Conservation (phyloP, 2,888 invertebrate species). For the Cyclophora albipunctata region DNA sequence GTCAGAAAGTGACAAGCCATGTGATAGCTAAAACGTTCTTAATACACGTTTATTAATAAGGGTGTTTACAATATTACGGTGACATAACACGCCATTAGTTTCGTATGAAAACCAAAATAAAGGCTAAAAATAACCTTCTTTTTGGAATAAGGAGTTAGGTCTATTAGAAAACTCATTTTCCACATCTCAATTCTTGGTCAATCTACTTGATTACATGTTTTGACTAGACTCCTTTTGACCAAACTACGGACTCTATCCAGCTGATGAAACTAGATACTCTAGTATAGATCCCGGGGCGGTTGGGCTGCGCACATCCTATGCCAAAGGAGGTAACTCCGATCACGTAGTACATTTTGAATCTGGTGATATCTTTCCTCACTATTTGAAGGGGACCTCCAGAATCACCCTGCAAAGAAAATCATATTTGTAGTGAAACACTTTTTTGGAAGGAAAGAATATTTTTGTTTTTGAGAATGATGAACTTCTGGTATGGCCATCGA, state of each 20-base stretch:
- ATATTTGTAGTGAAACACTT: neutral
- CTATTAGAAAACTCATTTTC: no score
- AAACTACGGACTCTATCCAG: constrained; percentile 54
- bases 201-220: no score
- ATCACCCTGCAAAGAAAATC: constrained; percentile 73
- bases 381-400: constrained; percentile 81
- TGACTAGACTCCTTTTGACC: constrained; percentile 18
- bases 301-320: constrained; percentile 38
- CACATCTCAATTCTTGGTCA: no score
- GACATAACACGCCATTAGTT: no score
- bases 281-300: constrained; percentile 47
- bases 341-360: constrained; percentile 38
- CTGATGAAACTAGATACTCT: constrained; percentile 43
- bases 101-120: no score
- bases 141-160: no score
- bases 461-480: neutral
- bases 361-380: constrained; percentile 20
- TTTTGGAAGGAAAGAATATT: neutral
- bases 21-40: no score
- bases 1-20: no score
- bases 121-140: no score
- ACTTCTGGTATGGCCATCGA: no score
- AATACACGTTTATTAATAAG: no score
- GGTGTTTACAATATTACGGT: no score
- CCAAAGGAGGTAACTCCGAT: constrained; percentile 55